A percentile compares a stretch with the other conserved stretches of the same genome.
These are phyloP conservation scores for Stichodactyla mertensii DNA, from an alignment of 64 coral and sea anemone species.

Conservation along the genomic window DNA sequence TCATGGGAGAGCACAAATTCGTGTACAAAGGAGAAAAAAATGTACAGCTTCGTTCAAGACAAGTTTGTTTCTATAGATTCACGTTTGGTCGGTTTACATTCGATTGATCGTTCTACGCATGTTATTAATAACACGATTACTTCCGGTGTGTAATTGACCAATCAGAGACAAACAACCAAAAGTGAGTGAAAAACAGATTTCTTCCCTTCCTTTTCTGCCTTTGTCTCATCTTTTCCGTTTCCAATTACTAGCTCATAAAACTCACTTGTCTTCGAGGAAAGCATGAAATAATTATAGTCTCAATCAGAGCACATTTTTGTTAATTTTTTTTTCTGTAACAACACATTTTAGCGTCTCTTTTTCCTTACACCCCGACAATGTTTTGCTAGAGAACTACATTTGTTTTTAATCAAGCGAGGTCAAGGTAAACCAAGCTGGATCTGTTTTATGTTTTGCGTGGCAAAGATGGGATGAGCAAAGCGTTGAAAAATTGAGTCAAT, in stretches of 20 bases:
- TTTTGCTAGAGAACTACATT: not conserved
- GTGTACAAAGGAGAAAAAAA: not conserved
- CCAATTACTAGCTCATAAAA: not conserved
- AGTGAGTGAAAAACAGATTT: not conserved
- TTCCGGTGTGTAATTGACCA: slow-evolving; percentile 6
- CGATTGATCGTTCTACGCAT: slow-evolving; percentile 24
- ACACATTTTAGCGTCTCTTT: not conserved
- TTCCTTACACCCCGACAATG: not conserved
- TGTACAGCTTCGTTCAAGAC: not conserved
- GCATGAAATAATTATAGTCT: not conserved
- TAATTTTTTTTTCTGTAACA: not conserved
- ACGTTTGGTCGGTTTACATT: slow-evolving; percentile 5
- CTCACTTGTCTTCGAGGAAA: not conserved
- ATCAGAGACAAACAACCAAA: not conserved
- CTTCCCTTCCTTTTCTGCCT: not conserved
- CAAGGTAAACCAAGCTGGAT: not conserved
- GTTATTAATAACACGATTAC: slow-evolving; percentile 19
- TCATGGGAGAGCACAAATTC: not conserved
- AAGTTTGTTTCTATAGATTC: slow-evolving; percentile 9
- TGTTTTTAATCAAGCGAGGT: not conserved
- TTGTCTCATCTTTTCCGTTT: not conserved
- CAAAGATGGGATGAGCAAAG: not conserved
- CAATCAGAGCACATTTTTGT: not conserved
- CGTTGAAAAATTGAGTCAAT: not conserved
- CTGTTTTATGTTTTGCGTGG: not conserved